Evolutionary conservation across 37 sponge, comb jelly and placozoan species (phyloP).

Genomic region (Axinella damicornis): DNA sequence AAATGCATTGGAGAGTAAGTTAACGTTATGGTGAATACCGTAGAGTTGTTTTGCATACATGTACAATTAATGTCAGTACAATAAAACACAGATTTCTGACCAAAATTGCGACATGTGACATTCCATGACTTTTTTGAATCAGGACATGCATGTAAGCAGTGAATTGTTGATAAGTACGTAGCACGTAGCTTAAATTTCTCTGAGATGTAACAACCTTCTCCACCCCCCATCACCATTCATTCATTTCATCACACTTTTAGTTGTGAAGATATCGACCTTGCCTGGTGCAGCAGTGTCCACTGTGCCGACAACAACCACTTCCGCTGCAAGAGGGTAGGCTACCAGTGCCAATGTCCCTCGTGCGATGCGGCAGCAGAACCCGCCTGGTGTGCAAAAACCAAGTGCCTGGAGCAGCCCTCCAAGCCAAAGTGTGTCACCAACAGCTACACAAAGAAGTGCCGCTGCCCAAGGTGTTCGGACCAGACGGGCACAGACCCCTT

Average conservation of each 20-base stretch:
- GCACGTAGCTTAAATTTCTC: too few relatives aligned
- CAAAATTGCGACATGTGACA: too few relatives aligned
- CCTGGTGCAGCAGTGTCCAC: neutral
- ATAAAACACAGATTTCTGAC: too few relatives aligned
- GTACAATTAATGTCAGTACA: too few relatives aligned
- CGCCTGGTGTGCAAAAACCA: neutral
- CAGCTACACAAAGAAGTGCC: neutral
- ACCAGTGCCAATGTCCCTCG: constrained; percentile 12
- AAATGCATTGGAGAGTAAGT: constrained; percentile 35
- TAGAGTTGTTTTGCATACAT: too few relatives aligned
- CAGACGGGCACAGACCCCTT: neutral
- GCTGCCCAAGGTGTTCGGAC: constrained; percentile 7
- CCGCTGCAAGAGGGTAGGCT: neutral
- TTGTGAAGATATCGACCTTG: neutral
- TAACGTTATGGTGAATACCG: too few relatives aligned
- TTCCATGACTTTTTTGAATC: too few relatives aligned
- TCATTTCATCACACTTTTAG: neutral
- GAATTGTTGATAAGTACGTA: too few relatives aligned
- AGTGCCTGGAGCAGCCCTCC: constrained; percentile 9
- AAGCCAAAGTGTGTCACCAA: constrained; percentile 12
- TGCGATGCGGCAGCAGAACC: neutral
- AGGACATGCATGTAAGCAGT: too few relatives aligned
- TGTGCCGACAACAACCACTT: neutral
- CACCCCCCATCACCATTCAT: too few relatives aligned
- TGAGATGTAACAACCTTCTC: too few relatives aligned